These are phyloP conservation scores for Corythaeola cristata DNA, from an alignment of 2,113 vertebrate species.

Conservation along the genomic window DNA sequence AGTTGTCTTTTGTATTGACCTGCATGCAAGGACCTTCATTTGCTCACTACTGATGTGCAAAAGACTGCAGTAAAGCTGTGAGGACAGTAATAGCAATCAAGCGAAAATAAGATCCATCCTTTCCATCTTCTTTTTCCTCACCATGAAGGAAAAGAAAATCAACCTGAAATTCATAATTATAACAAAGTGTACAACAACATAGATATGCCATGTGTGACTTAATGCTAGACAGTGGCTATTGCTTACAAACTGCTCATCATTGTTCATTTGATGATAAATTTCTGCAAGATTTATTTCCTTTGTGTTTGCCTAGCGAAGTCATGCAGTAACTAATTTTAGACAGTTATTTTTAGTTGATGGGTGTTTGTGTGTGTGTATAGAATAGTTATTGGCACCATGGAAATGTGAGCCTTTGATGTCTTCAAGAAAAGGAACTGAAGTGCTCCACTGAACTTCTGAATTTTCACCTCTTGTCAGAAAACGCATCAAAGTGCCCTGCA, in stretches of 20 bases:
- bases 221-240: neutral
- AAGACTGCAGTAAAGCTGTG: neutral
- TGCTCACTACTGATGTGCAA: neutral
- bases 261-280: neutral
- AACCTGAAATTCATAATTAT: neutral
- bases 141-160: neutral
- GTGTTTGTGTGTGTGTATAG: neutral
- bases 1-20: neutral
- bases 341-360: neutral
- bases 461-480: slow-evolving; percentile 79
- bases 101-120: neutral
- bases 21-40: neutral
- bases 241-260: neutral
- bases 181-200: neutral
- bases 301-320: neutral
- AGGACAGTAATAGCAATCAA: neutral
- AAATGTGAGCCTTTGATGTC: neutral
- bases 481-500: slow-evolving; percentile 98
- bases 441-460: neutral
- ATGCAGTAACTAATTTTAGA: neutral
- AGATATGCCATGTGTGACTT: neutral
- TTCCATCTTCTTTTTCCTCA: neutral
- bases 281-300: neutral
- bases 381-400: neutral
- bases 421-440: neutral